These are phyloP conservation scores for Ceratina japonica DNA, from an alignment of 1,140 invertebrate species.

Conservation along the genomic window DNA sequence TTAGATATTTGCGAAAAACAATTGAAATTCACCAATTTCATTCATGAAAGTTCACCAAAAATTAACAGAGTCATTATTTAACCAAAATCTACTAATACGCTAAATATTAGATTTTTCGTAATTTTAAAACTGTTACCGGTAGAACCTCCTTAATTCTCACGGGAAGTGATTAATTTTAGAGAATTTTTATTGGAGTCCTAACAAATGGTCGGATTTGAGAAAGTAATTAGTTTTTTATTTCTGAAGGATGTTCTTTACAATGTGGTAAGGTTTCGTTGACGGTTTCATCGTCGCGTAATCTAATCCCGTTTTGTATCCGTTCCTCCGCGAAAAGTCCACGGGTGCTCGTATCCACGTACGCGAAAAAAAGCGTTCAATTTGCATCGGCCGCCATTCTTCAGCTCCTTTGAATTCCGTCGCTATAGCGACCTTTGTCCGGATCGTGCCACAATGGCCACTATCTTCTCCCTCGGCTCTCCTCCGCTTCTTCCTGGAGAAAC, in stretches of 20 bases:
- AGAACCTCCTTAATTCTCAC: no score
- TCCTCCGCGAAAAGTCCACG: conserved; percentile 45
- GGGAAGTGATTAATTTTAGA: conserved; percentile 32
- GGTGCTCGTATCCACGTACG: conserved; percentile 40
- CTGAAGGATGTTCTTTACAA: no score
- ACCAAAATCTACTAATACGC: no score
- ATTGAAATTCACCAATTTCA: no score
- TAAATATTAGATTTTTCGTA: no score
- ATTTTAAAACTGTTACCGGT: no score
- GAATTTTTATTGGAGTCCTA: neutral
- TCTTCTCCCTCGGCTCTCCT: conserved; percentile 65
- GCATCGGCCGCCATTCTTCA: conserved; percentile 73
- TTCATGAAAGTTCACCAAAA: no score
- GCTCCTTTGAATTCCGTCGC: conserved; percentile 74
- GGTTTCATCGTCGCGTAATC: neutral
- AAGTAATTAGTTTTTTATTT: no score
- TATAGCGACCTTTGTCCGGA: conserved; percentile 75
- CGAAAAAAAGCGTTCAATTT: conserved; percentile 68
- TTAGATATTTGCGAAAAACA: no score
- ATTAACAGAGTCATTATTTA: no score
- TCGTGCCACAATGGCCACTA: conserved; percentile 75
- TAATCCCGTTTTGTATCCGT: conserved; percentile 34
- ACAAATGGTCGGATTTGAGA: neutral
- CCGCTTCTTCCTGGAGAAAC: conserved; percentile 66
- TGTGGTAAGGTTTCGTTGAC: neutral